Evolutionary conservation across 2,888 invertebrate genomes (phyloP).

Genomic region (Hemaris fuciformis): DNA sequence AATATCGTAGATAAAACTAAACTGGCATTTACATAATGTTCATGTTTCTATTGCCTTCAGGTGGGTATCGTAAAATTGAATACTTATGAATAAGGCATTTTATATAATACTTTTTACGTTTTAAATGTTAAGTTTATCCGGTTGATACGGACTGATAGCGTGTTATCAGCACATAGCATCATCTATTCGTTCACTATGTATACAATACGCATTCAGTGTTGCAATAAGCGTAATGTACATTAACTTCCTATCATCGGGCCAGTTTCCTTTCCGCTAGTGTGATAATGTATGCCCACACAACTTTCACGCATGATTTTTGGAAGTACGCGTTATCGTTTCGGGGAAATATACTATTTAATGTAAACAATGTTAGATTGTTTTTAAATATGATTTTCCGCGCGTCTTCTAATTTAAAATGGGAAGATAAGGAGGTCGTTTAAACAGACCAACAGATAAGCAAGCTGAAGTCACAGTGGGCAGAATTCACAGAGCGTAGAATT

Average conservation of each 20-base stretch:
- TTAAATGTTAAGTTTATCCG: neutral
- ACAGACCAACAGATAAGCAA: too few species aligned
- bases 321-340: neutral
- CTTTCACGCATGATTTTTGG: conserved; percentile 7
- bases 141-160: neutral
- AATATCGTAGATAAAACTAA: conserved; percentile 18
- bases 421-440: too few species aligned
- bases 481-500: too few species aligned
- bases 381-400: too few species aligned
- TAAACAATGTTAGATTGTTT: too few species aligned
- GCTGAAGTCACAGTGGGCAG: too few species aligned
- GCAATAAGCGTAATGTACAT: conserved; percentile 10
- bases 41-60: conserved; percentile 26
- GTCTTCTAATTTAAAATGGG: too few species aligned
- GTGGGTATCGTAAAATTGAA: neutral
- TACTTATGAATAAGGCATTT: neutral
- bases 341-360: neutral
- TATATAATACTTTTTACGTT: neutral
- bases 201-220: neutral
- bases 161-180: neutral
- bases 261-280: conserved; percentile 16
- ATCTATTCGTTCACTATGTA: neutral
- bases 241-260: conserved; percentile 19
- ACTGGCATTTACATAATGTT: neutral
- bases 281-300: conserved; percentile 7